Evolutionary conservation across 2,113 vertebrate genomes (phyloP).

Genomic region (Apodemus sylvaticus): DNA sequence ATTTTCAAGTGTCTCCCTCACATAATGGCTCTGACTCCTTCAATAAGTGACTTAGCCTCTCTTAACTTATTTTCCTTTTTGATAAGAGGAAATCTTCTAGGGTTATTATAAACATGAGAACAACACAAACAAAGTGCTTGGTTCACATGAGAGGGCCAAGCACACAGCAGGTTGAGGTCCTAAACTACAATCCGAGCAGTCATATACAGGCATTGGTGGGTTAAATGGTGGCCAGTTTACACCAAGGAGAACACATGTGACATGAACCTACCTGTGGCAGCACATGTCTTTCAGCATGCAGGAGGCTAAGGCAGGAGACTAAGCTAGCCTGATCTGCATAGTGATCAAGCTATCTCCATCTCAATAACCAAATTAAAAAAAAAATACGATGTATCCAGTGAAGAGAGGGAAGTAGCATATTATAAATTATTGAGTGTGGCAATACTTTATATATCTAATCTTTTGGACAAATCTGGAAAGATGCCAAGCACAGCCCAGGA

Average conservation of each 20-base stretch:
- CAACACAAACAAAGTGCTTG: not conserved
- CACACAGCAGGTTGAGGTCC: not conserved
- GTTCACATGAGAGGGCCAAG: not conserved
- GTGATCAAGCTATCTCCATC: not conserved
- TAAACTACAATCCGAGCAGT: not conserved
- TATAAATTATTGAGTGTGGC: not conserved
- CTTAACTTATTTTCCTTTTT: not conserved
- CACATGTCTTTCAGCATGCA: no score
- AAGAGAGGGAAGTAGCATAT: not conserved
- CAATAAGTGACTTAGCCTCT: not conserved
- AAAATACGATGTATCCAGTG: not conserved
- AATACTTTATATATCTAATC: not conserved
- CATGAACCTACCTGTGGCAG: not conserved
- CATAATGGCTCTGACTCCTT: not conserved
- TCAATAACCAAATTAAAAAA: not conserved
- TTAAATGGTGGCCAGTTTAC: not conserved
- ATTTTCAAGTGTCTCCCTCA: not conserved
- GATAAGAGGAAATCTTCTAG: not conserved
- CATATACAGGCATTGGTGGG: not conserved
- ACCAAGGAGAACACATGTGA: not conserved
- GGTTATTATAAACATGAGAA: not conserved
- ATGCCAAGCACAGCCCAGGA: not conserved
- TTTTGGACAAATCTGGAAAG: not conserved
- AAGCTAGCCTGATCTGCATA: not conserved
- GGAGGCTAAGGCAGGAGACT: no score